Evolutionary conservation across 1,140 invertebrate genomes (phyloP), one percentile per base, ranked within the genome.

Genomic region (Cotesia vestalis): DNA sequence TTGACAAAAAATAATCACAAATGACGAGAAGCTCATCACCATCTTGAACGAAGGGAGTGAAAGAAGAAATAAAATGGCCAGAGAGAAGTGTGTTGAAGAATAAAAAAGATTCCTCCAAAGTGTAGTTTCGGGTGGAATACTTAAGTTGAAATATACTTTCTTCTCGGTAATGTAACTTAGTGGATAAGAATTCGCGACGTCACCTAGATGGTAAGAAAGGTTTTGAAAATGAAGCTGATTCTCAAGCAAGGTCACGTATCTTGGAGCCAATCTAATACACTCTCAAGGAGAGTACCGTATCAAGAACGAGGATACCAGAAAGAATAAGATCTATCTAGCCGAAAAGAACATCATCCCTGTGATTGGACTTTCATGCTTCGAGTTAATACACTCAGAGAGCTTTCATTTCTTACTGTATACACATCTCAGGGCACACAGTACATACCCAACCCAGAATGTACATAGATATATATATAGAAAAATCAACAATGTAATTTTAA

Each of bases 231-330:
- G 77, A 83, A 76, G 78, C 77, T 83, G 83, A 83, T 82, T 85
- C 78, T 79, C 77, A 71, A 80, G 82, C 83, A 81, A 85, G 80
- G 84, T 86, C 84, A 86, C 84, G 84, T 86, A 84, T 82, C 79
- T 78, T 77, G 78, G 74, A 83, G 83, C 82, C 83, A 83, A 86
- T 86, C 81, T 84, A 84, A 85, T 86, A 84, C 79, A 84, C 81
- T 84, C 76, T 53, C 34, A 5, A 38, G 36, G 63, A 40, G 27
- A 73, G 40, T 73, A 77, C 78, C 78, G 51, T 55, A 74, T 69
- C 72, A 76, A 75, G 64, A 64, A 67, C 57, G 61, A 46, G 72
- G 61, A 73, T 57, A 61, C 17, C 57, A 46, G 36, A 57, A 52
- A 69, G 53, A 52, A 62, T 55, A 61, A 59, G 66, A 51, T 66